These are phyloP conservation scores for Cephalopterus ornatus DNA, from an alignment of 2,113 vertebrate genomes.

Conservation along the genomic window DNA sequence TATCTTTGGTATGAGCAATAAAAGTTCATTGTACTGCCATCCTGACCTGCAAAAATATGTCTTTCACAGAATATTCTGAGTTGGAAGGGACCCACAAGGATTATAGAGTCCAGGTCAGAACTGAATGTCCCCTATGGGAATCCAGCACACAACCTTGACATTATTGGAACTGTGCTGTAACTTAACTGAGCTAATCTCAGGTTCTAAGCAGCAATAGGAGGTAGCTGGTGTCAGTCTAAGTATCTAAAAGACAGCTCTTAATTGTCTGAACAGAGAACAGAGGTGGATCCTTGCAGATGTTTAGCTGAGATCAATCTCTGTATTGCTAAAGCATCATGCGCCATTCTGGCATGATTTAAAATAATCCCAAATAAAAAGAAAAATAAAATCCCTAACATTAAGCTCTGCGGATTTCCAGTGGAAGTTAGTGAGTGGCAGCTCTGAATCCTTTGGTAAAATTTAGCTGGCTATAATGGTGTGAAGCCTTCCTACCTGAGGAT, in stretches of 20 bases:
- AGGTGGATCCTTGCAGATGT: not conserved
- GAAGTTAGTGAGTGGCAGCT: not conserved
- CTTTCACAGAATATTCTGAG: not conserved
- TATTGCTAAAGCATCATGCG: not conserved
- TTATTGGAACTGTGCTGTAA: not conserved
- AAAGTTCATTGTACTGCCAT: not conserved
- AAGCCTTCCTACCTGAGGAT: not conserved
- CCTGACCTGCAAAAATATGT: not conserved
- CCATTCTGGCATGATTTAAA: not conserved
- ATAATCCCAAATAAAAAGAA: not conserved
- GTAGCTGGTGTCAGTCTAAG: not conserved
- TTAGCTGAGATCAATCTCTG: not conserved
- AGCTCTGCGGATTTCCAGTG: not conserved
- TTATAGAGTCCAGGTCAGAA: not conserved
- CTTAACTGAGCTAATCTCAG: not conserved
- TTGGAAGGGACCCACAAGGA: not conserved
- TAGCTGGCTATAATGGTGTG: not conserved
- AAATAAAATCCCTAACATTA: not conserved
- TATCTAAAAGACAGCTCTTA: not conserved
- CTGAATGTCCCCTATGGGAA: not conserved
- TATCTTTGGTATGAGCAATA: not conserved
- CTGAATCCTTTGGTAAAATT: not conserved
- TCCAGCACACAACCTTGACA: not conserved
- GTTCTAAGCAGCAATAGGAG: not conserved
- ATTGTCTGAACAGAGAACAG: not conserved